Percentiles rank a stretch among this genome's conserved stretches.
Evolutionary conservation across 2,797 vertebrate genomes (phyloP).

Genomic region (Otolemur crassicaudatus): DNA sequence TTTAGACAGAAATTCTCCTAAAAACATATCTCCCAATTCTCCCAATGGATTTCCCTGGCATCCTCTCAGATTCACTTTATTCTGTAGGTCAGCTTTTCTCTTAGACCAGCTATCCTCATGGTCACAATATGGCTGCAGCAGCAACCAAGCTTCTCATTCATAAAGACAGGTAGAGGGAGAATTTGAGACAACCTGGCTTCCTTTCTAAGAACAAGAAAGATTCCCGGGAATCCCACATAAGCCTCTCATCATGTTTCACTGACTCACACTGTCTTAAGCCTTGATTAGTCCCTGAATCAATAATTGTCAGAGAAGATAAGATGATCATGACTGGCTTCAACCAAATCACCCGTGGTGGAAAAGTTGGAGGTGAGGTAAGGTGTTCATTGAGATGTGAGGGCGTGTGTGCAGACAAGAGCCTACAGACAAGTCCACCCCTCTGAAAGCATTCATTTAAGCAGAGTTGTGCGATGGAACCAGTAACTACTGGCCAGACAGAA

Average conservation of each 20-base stretch:
- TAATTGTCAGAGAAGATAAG: not conserved
- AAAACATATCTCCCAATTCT: not conserved
- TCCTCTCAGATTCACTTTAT: not conserved
- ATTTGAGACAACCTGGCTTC: not conserved
- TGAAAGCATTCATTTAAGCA: not conserved
- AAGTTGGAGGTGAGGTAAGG: not conserved
- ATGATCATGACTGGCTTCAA: not conserved
- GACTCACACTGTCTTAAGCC: not conserved
- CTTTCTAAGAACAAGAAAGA: not conserved
- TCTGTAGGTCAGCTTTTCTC: not conserved
- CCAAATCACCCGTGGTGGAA: not conserved
- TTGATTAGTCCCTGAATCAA: not conserved
- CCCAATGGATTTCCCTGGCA: not conserved
- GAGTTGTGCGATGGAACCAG: not conserved
- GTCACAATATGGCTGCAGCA: not conserved
- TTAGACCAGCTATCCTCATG: not conserved
- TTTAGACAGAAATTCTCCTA: constrained; percentile 22
- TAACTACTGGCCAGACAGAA: not conserved
- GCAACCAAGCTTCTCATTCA: not conserved
- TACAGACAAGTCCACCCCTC: not conserved
- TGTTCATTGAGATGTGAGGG: not conserved
- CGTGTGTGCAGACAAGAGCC: not conserved
- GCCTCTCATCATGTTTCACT: not conserved
- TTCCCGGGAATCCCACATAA: not conserved
- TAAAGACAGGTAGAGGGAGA: not conserved